Conservation (phyloP, 2,797 vertebrate genomes). For the Spondyliosoma cantharus region DNA sequence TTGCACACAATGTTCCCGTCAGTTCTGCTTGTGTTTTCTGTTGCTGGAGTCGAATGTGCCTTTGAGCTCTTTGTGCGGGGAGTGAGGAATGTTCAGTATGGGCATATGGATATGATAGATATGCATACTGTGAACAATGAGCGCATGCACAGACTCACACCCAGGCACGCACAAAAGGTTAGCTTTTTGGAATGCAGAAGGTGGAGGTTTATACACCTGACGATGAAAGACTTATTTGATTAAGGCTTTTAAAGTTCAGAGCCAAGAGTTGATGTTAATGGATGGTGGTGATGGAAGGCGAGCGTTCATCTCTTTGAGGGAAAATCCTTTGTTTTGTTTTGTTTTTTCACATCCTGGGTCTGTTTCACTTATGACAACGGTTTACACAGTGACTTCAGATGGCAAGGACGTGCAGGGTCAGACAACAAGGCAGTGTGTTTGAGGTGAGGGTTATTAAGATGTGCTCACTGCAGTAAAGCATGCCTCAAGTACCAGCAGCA, state of each 20-base stretch:
- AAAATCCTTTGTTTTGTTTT: constrained; percentile 1
- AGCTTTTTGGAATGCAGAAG: constrained; percentile 53
- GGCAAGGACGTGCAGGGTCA: background rate
- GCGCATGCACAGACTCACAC: background rate
- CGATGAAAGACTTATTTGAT: constrained; percentile 74
- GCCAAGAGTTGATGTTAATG: constrained; percentile 60
- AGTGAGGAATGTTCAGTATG: constrained; percentile 44
- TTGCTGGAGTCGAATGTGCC: constrained; percentile 37
- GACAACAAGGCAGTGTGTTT: background rate
- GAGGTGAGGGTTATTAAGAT: background rate
- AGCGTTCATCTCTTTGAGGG: constrained; percentile 38
- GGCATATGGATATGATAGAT: constrained; percentile 50
- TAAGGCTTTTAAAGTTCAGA: constrained; percentile 58
- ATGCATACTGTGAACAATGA: constrained; percentile 26
- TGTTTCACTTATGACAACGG: constrained; percentile 1
- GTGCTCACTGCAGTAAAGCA: background rate
- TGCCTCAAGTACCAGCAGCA: background rate
- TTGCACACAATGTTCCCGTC: constrained; percentile 39
- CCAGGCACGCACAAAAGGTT: constrained; percentile 16
- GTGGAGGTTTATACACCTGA: constrained; percentile 56
- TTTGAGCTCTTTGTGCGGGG: constrained; percentile 42
- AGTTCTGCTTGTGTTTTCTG: constrained; percentile 48
- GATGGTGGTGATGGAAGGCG: constrained; percentile 65
- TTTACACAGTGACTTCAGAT: background rate
- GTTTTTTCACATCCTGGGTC: background rate